phyloP scores from a whole-genome alignment of 1,140 invertebrate species.

The Nomia melanderi region DNA sequence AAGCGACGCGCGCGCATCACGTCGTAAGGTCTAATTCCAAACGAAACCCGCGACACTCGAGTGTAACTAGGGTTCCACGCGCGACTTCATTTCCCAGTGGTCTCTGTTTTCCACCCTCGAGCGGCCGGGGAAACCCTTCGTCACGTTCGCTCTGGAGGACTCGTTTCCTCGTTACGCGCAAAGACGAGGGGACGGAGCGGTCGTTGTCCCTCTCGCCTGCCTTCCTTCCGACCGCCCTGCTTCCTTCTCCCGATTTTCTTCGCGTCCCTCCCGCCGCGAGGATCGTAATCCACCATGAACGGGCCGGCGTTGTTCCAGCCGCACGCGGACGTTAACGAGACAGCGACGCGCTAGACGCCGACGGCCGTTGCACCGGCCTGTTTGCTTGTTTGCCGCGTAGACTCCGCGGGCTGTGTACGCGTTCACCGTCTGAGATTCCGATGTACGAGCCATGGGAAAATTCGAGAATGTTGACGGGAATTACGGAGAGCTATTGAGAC shows the following conservation, averaged over 20 bases:
- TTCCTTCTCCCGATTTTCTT: neutral
- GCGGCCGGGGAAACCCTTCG: conserved; percentile 32
- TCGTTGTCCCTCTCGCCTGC: neutral
- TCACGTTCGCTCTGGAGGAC: conserved; percentile 45
- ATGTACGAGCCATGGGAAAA: neutral
- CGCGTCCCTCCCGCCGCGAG: neutral
- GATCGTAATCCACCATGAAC: conserved; percentile 11
- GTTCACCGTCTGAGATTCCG: neutral
- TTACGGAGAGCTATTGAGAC: no score
- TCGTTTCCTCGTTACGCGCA: conserved; percentile 59
- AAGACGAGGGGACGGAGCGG: conserved; percentile 47
- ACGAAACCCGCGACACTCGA: no score
- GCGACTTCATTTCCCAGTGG: no score
- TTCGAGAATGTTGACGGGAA: no score
- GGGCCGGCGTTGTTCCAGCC: neutral
- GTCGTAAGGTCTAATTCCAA: no score
- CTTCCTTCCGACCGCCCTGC: no score
- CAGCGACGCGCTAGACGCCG: neutral
- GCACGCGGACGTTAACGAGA: no score
- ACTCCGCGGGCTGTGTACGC: neutral
- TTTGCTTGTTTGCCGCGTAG: neutral
- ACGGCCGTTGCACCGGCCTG: neutral
- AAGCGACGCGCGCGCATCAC: no score
- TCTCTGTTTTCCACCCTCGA: conserved; percentile 17
- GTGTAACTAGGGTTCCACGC: neutral